Base-by-base conservation (phyloP, 2,888 invertebrate species). In the Mycogona germanica region DNA sequence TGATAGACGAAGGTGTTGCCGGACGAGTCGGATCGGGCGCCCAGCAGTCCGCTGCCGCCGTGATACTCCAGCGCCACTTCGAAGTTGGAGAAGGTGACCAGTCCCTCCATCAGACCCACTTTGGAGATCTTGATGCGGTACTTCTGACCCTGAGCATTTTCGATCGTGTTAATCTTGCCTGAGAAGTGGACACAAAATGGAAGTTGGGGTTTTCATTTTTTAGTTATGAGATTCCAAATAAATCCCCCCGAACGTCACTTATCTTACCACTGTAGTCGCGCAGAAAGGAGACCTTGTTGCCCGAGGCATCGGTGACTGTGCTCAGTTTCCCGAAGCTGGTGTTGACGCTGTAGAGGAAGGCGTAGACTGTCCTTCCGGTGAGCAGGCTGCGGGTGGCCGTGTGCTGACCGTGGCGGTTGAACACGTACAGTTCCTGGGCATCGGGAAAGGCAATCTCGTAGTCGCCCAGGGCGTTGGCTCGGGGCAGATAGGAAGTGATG, bases 401-500 rank as follows among this genome's bases (percentile, higher is more conserved):
- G 70, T 98, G 98, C 69, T 96, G 96, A 1, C 98, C 97, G 66
- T 91, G 92, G 28, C 69, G 62, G 64, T 92, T 92, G 72, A 92
- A 92, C 25, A 91, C 81, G 64, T 91, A 92, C 57, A 89, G 84
- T 69, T 96, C 96, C 69, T 95, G 93, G 2, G 91, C 88, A 63
- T 93, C 92, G 0, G 95, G 88, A 0, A 92, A 89, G 64, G 87
- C 88, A 55, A 98, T 91, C 68, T 93, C 89, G 67, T 95, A 97
- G 66, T 89, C 87, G 30, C 60, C 60, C 17, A 53, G 38, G 23
- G 46, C 84, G 66, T 88, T 59, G 14, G 60, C 58, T 42, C 57
- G 60, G 2, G 60, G 63, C 21, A 64, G 53, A 53, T 61, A 63
- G 23, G 40, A 53, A 53, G 63, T 62, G 30, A 63, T 59, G 21